phyloP scores from a whole-genome alignment of 2,797 vertebrate species.

The Cheirogaleus major region DNA sequence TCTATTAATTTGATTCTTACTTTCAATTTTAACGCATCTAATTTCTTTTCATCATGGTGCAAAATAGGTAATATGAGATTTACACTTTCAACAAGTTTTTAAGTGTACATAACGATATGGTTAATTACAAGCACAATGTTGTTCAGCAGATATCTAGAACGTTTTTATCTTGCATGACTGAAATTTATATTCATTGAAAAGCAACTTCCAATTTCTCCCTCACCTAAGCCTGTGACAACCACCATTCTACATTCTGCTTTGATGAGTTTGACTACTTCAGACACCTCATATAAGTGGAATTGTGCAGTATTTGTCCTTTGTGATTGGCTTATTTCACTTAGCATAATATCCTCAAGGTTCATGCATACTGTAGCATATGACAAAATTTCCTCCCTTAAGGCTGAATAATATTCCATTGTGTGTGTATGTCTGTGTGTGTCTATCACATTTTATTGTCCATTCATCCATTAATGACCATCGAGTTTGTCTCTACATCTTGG shows the following conservation, averaged over 20 bases:
- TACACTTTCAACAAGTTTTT: not conserved
- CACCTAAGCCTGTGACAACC: not conserved
- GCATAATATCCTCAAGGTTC: not conserved
- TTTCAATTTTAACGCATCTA: slow-evolving; percentile 13
- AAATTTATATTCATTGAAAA: not conserved
- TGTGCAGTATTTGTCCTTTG: not conserved
- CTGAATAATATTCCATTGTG: not conserved
- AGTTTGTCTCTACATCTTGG: not conserved
- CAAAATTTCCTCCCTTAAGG: not conserved
- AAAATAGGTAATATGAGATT: not conserved
- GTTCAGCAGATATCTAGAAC: not conserved
- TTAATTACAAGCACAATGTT: not conserved
- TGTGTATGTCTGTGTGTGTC: no score
- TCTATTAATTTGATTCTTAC: not conserved
- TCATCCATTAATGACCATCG: not conserved
- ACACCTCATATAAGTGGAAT: not conserved
- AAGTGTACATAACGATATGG: not conserved
- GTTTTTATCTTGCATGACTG: not conserved
- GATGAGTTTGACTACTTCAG: not conserved
- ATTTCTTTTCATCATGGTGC: not conserved
- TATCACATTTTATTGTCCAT: not conserved
- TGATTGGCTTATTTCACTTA: not conserved
- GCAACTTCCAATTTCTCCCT: not conserved
- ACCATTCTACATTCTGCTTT: not conserved
- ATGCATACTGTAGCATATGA: not conserved